Evolutionary conservation across 2,888 invertebrate genomes (phyloP).

Genomic region (Patella depressa): DNA sequence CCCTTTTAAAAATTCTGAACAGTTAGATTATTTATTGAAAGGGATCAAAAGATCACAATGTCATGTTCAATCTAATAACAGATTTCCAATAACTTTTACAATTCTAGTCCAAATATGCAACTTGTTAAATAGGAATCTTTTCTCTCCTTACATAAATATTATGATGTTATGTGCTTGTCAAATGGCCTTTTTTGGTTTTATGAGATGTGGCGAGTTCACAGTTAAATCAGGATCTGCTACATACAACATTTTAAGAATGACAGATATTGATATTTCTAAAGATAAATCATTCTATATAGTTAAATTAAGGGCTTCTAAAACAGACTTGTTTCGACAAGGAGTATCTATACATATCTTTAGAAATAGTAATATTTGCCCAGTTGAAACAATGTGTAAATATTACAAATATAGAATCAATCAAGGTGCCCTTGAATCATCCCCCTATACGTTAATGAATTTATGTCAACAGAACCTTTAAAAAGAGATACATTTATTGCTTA

Average conservation of each 20-base stretch:
- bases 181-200: not conserved
- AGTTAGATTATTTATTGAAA: not conserved
- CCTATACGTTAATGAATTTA: not conserved
- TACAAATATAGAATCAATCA: not conserved
- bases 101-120: not conserved
- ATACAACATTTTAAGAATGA: not conserved
- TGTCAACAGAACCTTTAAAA: not conserved
- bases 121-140: not conserved
- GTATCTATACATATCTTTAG: not conserved
- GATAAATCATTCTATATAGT: not conserved
- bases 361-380: not conserved
- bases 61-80: not conserved
- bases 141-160: constrained; percentile 1
- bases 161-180: not conserved
- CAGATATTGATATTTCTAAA: not conserved
- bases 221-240: not conserved
- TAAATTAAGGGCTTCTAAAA: not conserved
- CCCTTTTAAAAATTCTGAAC: not conserved
- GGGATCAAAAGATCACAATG: not conserved
- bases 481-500: constrained; percentile 3
- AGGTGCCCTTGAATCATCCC: not conserved
- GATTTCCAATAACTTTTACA: not conserved
- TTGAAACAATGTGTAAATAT: not conserved
- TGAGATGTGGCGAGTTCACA: not conserved
- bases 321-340: not conserved